phyloP scores from a whole-genome alignment of 2,797 vertebrate species.

The Cuniculus paca region DNA sequence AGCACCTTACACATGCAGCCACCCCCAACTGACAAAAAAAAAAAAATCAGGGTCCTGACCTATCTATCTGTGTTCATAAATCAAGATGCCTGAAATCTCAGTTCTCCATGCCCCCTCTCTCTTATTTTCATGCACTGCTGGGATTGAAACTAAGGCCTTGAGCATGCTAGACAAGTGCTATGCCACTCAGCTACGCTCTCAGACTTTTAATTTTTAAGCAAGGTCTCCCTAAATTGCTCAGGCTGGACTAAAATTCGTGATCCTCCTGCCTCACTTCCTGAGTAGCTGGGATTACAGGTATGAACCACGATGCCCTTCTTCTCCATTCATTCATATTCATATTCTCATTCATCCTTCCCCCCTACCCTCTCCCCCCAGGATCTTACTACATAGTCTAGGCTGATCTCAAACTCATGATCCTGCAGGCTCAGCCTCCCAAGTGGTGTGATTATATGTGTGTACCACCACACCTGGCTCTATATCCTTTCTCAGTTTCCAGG shows the following conservation, averaged over 20 bases:
- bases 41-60: slow-evolving; percentile 46
- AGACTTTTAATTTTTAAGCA: neutral
- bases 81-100: neutral
- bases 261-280: neutral
- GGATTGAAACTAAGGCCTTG: neutral
- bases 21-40: neutral
- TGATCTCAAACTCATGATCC: neutral
- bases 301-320: neutral
- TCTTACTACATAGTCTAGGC: neutral
- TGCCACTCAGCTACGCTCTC: neutral
- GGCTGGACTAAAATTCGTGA: neutral
- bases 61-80: neutral
- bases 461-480: neutral
- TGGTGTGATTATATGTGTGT: neutral
- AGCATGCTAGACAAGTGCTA: neutral
- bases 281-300: neutral
- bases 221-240: neutral
- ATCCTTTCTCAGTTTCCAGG: neutral
- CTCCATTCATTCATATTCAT: neutral
- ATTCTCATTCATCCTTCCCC: neutral
- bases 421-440: neutral
- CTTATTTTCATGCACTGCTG: neutral
- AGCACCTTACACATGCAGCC: neutral
- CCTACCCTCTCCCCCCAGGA: neutral
- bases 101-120: neutral